Evolutionary conservation across 2,113 vertebrate species (phyloP).

Genomic region (Turnix velox): DNA sequence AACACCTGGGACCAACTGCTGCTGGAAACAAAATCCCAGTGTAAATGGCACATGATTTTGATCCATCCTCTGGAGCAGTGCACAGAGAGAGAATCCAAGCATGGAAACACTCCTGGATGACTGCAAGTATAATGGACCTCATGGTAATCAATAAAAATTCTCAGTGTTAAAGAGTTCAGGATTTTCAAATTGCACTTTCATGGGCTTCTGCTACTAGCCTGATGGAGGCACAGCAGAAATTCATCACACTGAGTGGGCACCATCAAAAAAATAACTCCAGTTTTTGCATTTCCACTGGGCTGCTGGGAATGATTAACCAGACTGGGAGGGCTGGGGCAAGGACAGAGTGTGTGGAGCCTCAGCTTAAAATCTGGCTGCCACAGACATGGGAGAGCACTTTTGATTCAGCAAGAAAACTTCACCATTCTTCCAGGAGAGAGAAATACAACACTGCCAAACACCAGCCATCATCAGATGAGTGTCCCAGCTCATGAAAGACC

Average conservation of each 20-base stretch:
- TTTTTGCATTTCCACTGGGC: background rate
- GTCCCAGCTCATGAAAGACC: background rate
- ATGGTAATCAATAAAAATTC: background rate
- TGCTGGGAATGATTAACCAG: slow-evolving; percentile 30
- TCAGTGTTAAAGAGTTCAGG: background rate
- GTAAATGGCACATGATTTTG: background rate
- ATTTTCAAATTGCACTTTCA: background rate
- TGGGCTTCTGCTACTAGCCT: background rate
- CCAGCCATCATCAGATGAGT: background rate
- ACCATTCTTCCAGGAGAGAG: background rate
- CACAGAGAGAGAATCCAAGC: background rate
- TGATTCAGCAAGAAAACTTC: slow-evolving; percentile 4
- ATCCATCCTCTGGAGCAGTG: background rate
- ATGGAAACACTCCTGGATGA: background rate
- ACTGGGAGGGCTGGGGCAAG: background rate
- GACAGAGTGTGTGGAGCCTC: background rate
- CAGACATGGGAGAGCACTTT: background rate
- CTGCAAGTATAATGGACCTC: background rate
- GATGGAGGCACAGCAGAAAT: background rate
- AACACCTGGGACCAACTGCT: background rate
- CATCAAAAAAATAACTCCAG: background rate
- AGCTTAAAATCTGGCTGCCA: background rate
- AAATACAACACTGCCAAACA: background rate
- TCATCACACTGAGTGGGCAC: background rate
- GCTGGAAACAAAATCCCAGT: background rate